Evolutionary conservation across 2,888 invertebrate species (phyloP), one percentile per base, ranked within the genome.

Genomic region (Coenonympha glycerion): DNA sequence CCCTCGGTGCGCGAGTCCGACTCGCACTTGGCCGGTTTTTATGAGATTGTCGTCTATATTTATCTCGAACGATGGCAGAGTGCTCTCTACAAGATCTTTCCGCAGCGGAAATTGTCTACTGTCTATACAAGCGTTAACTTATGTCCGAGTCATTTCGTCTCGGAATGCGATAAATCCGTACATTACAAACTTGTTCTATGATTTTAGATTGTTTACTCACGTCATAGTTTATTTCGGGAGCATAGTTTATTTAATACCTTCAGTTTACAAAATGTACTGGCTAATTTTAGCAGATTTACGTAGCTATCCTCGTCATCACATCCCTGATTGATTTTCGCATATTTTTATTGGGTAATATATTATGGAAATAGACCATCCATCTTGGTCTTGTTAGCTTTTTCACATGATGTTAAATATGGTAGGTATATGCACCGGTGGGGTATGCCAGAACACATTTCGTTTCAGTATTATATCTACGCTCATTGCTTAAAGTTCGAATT

Each of bases 171-270:
- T 51, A 41, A 54, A 48, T 51, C 21, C 30, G 45, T 47, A 51
- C 34, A 51, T 54, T 51, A 48, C 51, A 45, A 54, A 33, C 48
- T 50, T 37, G 49, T 51, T 50, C 51, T 58, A 52, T 53, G 55
- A 48, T 53, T 40, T 47, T 47, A 52, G 36, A 45, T 48, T 52
- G 48, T 54, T 48, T 48, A 48, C 54, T n/a, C 39, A 61, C 59
- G 59, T 61, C 61, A 61, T 48, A 6, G 16, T 34, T 55, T 58
- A 59, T 58, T 57, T 60, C 54, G 28, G 34, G 39, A 28, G 15
- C 50, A 50, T 28, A 44, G 54, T 54, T 54, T 54, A 48, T 54
- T 54, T 54, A 47, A 54, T 48, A 45, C 44, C 28, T 51, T 39
- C 6, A 51, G 54, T 51, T 54, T 48, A 51, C 51, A 51, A 51